Percentiles rank a stretch among this genome's conserved stretches.
Conservation (phyloP, 1,140 invertebrate genomes). For the Achroia grisella region DNA sequence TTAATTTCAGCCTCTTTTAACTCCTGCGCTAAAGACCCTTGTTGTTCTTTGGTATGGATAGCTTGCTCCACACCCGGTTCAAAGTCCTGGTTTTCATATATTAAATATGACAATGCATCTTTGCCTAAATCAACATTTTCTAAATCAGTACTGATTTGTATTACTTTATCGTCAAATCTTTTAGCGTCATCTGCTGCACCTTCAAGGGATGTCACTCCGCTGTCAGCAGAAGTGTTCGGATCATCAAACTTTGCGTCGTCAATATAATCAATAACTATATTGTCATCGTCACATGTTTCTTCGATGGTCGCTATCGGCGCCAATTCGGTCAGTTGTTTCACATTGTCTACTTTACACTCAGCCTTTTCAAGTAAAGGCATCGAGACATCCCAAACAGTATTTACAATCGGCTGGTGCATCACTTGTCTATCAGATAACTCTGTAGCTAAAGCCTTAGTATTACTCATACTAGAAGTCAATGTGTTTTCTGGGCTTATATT, state of each 20-base stretch:
- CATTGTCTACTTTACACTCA: conserved; percentile 32
- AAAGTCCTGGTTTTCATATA: conserved; percentile 42
- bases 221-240: conserved; percentile 12
- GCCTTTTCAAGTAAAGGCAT: conserved; percentile 23
- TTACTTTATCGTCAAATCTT: conserved; percentile 14
- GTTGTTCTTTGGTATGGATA: conserved; percentile 7
- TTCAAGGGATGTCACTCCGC: conserved; percentile 16
- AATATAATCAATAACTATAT: conserved; percentile 42
- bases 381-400: conserved; percentile 28
- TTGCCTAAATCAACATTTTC: conserved; percentile 48
- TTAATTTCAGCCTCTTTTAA: conserved; percentile 51
- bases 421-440: conserved; percentile 47
- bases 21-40: conserved; percentile 47
- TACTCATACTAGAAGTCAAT: conserved; percentile 57
- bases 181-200: conserved; percentile 12
- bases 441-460: conserved; percentile 46
- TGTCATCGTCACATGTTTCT: conserved; percentile 49
- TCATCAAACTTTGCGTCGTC: conserved; percentile 49
- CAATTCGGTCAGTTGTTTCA: conserved; percentile 31
- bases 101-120: conserved; percentile 55
- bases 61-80: conserved; percentile 11
- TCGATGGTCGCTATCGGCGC: conserved; percentile 61
- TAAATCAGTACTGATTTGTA: conserved; percentile 5
- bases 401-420: conserved; percentile 30
- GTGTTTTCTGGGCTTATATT: conserved; percentile 71